Evolutionary conservation across 2,797 vertebrate genomes (phyloP).

Genomic region (Cygnus olor): DNA sequence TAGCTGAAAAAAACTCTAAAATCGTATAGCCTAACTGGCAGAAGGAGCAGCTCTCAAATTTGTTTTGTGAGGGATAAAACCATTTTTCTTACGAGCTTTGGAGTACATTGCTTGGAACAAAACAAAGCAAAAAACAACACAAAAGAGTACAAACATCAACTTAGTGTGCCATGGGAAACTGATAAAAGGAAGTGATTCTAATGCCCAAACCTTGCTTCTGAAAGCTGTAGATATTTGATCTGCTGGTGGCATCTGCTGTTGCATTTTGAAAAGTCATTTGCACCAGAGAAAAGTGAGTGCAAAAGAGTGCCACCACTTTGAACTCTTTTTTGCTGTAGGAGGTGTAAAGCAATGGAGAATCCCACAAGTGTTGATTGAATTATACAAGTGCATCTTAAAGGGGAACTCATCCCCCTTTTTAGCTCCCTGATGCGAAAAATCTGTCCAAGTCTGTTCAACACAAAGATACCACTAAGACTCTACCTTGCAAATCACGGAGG

Average conservation of each 20-base stretch:
- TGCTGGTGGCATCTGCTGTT: neutral
- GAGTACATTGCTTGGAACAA: neutral
- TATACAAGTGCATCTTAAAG: neutral
- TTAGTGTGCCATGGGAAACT: neutral
- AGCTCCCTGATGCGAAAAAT: neutral
- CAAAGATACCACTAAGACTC: neutral
- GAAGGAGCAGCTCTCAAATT: neutral
- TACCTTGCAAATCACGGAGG: neutral
- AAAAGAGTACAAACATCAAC: neutral
- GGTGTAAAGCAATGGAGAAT: conserved; percentile 66
- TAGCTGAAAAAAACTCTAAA: neutral
- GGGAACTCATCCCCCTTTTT: neutral
- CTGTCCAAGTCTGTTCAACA: neutral
- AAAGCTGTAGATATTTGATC: neutral
- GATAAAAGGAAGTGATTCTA: neutral
- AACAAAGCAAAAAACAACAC: neutral
- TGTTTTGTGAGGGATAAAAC: neutral
- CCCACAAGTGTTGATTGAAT: neutral
- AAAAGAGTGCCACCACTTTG: neutral
- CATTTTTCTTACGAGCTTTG: neutral
- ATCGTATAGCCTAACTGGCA: neutral
- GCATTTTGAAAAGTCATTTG: neutral
- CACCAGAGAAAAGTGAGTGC: neutral
- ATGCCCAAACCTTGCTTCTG: neutral
- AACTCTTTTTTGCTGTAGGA: conserved; percentile 1